These are phyloP conservation scores for Thalassarche chlororhynchos DNA, from an alignment of 2,113 vertebrate genomes.

Conservation along the genomic window DNA sequence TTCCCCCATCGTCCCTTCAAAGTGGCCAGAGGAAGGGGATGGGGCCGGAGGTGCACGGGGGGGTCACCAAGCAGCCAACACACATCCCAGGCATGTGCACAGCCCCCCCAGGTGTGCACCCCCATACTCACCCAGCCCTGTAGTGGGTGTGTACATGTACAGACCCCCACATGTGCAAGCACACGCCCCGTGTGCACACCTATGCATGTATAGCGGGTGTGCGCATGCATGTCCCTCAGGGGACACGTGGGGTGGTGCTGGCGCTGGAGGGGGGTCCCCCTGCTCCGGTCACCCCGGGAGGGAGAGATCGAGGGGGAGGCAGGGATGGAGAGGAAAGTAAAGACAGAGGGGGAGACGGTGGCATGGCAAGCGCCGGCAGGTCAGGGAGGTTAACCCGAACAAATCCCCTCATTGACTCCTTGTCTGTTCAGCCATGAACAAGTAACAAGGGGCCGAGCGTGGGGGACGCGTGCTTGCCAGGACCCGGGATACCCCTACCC, in stretches of 20 bases:
- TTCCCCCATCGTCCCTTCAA: neutral
- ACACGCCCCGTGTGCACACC: neutral
- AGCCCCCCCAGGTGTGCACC: neutral
- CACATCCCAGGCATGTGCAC: neutral
- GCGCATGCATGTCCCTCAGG: fast-evolving
- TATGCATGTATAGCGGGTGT: fast-evolving
- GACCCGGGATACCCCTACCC: fast-evolving
- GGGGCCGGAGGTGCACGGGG: neutral
- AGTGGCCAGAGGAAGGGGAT: neutral
- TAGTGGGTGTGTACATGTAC: fast-evolving
- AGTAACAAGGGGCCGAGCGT: neutral
- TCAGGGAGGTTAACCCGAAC: conserved; percentile 41
- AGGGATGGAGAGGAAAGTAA: neutral
- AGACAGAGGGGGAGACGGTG: neutral
- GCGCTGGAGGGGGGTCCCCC: neutral
- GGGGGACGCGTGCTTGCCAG: fast-evolving
- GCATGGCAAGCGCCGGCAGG: neutral
- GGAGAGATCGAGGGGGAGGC: neutral
- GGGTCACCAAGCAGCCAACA: neutral
- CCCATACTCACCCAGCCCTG: neutral
- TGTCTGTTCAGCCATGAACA: conserved; percentile 9
- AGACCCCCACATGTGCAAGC: fast-evolving
- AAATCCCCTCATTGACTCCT: conserved; percentile 37
- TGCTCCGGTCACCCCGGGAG: fast-evolving
- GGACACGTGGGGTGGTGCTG: neutral